Conservation (phyloP, 2,888 invertebrate species). For the Encarsia formosa region DNA sequence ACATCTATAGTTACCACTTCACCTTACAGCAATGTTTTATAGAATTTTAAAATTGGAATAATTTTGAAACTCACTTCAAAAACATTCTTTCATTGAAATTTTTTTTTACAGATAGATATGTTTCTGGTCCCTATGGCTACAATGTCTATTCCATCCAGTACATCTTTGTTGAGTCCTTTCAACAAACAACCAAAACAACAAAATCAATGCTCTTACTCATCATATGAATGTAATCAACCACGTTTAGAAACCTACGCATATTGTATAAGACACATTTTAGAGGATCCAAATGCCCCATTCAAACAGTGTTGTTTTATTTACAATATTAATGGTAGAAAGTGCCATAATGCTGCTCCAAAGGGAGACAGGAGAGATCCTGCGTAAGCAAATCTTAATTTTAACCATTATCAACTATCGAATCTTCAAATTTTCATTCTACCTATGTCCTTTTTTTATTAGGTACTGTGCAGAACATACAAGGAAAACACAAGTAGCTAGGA, state of each 20-base stretch:
- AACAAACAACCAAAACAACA: constrained; percentile 33
- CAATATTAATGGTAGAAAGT: constrained; percentile 67
- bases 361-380: constrained; percentile 67
- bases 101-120: constrained; percentile 35
- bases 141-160: constrained; percentile 32
- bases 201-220: constrained; percentile 52
- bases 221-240: constrained; percentile 65
- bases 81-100: background rate
- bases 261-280: constrained; percentile 79
- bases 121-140: constrained; percentile 41
- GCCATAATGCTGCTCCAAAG: constrained; percentile 73
- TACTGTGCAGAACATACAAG: constrained; percentile 69
- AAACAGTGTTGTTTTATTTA: constrained; percentile 73
- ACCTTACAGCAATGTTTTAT: no score
- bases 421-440: constrained; percentile 5
- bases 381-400: constrained; percentile 45
- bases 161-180: constrained; percentile 20
- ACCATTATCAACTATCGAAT: background rate
- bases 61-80: no score
- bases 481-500: constrained; percentile 61
- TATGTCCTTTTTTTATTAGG: constrained; percentile 41
- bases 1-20: no score
- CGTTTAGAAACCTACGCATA: constrained; percentile 70
- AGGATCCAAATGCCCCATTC: constrained; percentile 79
- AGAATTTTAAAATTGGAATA: no score